Evolutionary conservation across 2,797 vertebrate genomes (phyloP).

Genomic region (Cyprinella venusta): DNA sequence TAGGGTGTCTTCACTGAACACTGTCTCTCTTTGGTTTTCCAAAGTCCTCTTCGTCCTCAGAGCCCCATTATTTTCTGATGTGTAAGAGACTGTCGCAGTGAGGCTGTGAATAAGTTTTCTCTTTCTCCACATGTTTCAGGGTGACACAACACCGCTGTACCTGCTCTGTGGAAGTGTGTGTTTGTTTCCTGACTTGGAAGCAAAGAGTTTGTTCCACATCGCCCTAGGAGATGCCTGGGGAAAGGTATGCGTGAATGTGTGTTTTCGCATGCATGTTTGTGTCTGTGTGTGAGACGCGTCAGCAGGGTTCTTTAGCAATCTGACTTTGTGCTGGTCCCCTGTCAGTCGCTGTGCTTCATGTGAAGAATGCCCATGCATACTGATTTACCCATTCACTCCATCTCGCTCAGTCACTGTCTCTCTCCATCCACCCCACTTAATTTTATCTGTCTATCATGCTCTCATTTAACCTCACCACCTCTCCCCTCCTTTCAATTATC

Average conservation of each 20-base stretch:
- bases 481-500: not conserved
- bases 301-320: conserved; percentile 46
- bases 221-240: conserved; percentile 40
- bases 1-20: conserved; percentile 7
- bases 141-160: conserved; percentile 22
- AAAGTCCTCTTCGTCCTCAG: conserved; percentile 38
- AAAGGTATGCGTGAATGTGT: conserved; percentile 31
- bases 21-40: conserved; percentile 26
- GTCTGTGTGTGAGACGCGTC: conserved; percentile 24
- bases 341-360: conserved; percentile 44
- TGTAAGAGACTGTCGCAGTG: conserved; percentile 3
- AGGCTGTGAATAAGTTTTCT: conserved; percentile 11
- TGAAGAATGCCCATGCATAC: conserved; percentile 51
- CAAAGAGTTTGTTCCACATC: conserved; percentile 34
- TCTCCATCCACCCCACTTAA: not conserved
- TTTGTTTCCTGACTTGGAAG: conserved; percentile 29
- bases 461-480: conserved; percentile 44
- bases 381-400: conserved; percentile 34
- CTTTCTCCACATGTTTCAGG: conserved; percentile 41
- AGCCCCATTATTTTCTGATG: conserved; percentile 29
- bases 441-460: conserved; percentile 39
- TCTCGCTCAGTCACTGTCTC: conserved; percentile 32
- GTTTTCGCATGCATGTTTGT: conserved; percentile 44
- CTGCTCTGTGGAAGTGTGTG: not conserved
- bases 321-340: conserved; percentile 51